Evolutionary conservation across 2,113 vertebrate genomes (phyloP).

Genomic region (Notothenia coriiceps): DNA sequence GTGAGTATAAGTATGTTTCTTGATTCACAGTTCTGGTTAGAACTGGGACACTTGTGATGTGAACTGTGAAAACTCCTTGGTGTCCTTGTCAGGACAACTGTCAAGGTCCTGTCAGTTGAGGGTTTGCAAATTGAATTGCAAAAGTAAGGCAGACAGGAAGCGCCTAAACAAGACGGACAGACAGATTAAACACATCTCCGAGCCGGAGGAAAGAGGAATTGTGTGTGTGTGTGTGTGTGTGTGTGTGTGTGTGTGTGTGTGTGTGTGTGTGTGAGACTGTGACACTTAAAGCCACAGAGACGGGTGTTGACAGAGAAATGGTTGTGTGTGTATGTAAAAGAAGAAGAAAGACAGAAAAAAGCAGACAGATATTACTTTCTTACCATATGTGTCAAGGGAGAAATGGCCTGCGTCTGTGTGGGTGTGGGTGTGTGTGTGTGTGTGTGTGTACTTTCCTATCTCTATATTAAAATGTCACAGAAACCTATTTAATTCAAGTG

Average conservation of each 20-base stretch:
- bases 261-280: constrained; percentile 17
- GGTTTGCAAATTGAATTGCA: constrained; percentile 24
- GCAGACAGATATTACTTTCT: no score
- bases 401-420: constrained; percentile 41
- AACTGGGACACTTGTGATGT: neutral
- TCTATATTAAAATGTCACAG: constrained; percentile 66
- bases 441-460: constrained; percentile 35
- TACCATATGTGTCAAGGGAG: constrained; percentile 24
- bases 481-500: constrained; percentile 55
- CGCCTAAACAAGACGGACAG: constrained; percentile 20
- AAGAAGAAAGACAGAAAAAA: neutral
- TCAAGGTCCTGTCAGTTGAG: constrained; percentile 7
- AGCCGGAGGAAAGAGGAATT: neutral
- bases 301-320: constrained; percentile 28
- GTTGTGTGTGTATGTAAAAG: neutral
- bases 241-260: constrained; percentile 3
- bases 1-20: neutral
- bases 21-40: no score
- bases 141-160: constrained; percentile 22
- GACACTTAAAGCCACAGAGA: constrained; percentile 29
- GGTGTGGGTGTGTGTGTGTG: constrained; percentile 20
- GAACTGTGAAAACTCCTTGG: constrained; percentile 4
- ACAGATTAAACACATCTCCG: constrained; percentile 27
- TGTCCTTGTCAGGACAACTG: constrained; percentile 20
- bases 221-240: constrained; percentile 17